phyloP scores from a whole-genome alignment of 2,113 vertebrate species.

The Daphoenositta chrysoptera region DNA sequence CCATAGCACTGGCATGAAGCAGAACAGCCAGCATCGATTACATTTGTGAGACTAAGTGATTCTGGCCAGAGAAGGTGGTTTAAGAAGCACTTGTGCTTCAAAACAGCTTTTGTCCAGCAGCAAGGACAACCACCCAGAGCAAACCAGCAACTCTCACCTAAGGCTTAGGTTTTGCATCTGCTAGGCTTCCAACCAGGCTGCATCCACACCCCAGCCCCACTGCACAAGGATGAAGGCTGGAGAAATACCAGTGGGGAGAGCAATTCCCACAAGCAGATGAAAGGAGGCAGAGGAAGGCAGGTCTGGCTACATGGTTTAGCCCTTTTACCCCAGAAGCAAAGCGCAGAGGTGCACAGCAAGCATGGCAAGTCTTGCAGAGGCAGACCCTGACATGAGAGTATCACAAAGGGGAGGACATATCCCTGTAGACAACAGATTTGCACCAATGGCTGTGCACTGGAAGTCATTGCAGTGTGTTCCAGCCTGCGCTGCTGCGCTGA shows the following conservation, averaged over 20 bases:
- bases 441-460: fast-evolving
- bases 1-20: neutral
- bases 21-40: neutral
- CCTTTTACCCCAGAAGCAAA: neutral
- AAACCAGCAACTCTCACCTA: neutral
- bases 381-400: neutral
- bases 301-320: neutral
- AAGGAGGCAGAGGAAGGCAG: neutral
- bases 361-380: neutral
- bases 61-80: neutral
- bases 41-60: neutral
- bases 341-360: neutral
- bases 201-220: neutral
- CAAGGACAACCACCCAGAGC: neutral
- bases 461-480: neutral
- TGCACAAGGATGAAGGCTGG: neutral
- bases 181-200: neutral
- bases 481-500: neutral
- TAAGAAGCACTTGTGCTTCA: neutral
- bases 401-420: neutral
- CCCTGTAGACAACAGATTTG: neutral
- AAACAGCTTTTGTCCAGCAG: neutral
- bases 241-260: neutral
- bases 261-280: no score
- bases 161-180: neutral